Percentiles rank a stretch among this genome's conserved stretches.
Evolutionary conservation across 2,113 vertebrate species (phyloP).

Genomic region (Tragelaphus imberbis): DNA sequence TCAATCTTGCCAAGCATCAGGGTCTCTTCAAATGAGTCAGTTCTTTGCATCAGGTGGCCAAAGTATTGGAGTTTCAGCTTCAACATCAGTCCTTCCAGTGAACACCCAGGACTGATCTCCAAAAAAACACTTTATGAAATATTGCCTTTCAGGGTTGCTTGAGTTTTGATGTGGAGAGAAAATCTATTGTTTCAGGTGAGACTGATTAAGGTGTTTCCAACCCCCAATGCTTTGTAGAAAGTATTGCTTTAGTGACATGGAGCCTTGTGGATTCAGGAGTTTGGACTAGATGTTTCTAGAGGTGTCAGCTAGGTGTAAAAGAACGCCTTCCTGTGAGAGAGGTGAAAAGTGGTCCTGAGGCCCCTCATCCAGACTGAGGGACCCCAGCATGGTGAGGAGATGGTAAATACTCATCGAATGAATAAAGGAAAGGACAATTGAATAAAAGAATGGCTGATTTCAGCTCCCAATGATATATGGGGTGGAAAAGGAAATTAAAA

Average conservation of each 20-base stretch:
- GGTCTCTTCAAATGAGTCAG: background rate
- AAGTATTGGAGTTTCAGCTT: background rate
- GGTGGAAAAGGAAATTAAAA: background rate
- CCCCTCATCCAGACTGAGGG: rapidly evolving
- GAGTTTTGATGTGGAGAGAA: background rate
- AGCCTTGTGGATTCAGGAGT: rapidly evolving
- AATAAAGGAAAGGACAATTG: background rate
- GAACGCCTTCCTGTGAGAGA: background rate
- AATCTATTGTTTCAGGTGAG: background rate
- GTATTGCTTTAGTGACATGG: rapidly evolving
- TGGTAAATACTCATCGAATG: background rate
- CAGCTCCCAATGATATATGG: background rate
- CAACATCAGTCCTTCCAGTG: background rate
- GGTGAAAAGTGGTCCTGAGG: rapidly evolving
- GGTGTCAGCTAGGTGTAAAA: rapidly evolving
- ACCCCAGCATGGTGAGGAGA: no score
- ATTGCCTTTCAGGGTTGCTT: background rate
- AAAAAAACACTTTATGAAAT: background rate
- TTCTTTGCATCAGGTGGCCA: background rate
- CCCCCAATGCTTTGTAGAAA: background rate
- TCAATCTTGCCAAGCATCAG: background rate
- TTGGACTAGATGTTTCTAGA: background rate
- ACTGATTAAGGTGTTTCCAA: background rate
- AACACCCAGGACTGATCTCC: background rate
- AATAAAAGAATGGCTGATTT: background rate